Conservation (phyloP, 2,888 invertebrate genomes). For the Agapostemon virescens region DNA sequence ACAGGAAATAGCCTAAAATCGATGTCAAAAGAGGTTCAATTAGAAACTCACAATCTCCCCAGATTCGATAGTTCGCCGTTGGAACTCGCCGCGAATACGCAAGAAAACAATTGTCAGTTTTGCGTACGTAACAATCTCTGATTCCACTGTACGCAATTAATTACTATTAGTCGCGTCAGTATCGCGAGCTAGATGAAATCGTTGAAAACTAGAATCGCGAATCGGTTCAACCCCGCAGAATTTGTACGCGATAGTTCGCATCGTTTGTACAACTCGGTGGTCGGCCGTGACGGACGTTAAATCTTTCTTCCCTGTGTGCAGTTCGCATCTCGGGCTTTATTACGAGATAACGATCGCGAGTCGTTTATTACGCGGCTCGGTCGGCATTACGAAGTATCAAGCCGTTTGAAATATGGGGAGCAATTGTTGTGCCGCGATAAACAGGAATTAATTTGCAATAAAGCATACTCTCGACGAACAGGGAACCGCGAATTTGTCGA, state of each 20-base stretch:
- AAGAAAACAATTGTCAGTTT: too few species aligned
- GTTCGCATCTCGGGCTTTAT: slow-evolving; percentile 41
- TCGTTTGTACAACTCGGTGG: slow-evolving; percentile 4
- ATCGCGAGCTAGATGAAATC: background rate
- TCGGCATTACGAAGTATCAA: slow-evolving; percentile 31
- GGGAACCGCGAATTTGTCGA: slow-evolving; percentile 37
- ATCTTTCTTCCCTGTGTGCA: slow-evolving; percentile 34
- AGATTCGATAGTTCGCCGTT: too few species aligned
- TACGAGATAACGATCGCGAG: slow-evolving; percentile 33
- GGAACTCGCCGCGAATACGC: too few species aligned
- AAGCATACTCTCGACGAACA: slow-evolving; percentile 31
- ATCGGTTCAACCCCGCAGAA: background rate
- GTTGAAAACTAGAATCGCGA: slow-evolving; percentile 1
- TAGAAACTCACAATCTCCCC: too few species aligned
- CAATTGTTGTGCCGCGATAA: slow-evolving; percentile 46
- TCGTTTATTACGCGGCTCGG: slow-evolving; percentile 38
- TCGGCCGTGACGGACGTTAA: slow-evolving; percentile 23
- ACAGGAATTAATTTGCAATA: slow-evolving; percentile 52
- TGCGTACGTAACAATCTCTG: background rate
- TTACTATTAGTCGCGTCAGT: slow-evolving; percentile 26
- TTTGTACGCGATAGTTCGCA: slow-evolving; percentile 5
- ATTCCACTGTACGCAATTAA: slow-evolving; percentile 29
- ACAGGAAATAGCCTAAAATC: too few species aligned
- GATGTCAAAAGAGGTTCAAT: too few species aligned
- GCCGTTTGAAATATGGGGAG: slow-evolving; percentile 33